Percentiles rank a stretch among this genome's conserved stretches.
These are phyloP conservation scores for Apotomis capreana DNA, from an alignment of 2,888 invertebrate genomes.

Conservation along the genomic window DNA sequence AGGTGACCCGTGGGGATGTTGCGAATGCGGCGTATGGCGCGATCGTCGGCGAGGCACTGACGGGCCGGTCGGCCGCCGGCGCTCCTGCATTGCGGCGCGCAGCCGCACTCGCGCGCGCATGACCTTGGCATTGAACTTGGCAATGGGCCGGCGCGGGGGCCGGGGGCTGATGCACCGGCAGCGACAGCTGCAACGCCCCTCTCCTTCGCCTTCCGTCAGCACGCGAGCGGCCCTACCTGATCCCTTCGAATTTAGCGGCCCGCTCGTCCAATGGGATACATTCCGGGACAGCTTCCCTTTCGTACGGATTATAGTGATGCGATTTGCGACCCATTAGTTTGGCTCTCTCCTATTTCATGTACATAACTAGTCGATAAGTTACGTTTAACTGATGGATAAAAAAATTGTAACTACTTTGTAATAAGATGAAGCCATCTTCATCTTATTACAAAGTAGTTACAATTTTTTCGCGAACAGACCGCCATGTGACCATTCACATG, in stretches of 20 bases:
- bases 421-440: slow-evolving; percentile 41
- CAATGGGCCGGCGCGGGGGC: slow-evolving; percentile 80
- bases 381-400: not conserved
- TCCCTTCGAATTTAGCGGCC: slow-evolving; percentile 54
- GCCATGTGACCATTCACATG: too few species aligned
- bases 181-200: slow-evolving; percentile 79
- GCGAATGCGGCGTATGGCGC: slow-evolving; percentile 70
- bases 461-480: too few species aligned
- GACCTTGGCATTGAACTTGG: slow-evolving; percentile 94
- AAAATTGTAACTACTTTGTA: slow-evolving; percentile 42
- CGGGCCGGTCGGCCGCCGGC: slow-evolving; percentile 70
- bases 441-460: slow-evolving; percentile 42
- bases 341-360: not conserved
- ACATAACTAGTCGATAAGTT: not conserved
- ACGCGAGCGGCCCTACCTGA: slow-evolving; percentile 50
- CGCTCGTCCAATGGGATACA: slow-evolving; percentile 39
- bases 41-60: slow-evolving; percentile 76
- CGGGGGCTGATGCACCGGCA: slow-evolving; percentile 53
- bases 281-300: slow-evolving; percentile 16
- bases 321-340: slow-evolving; percentile 13
- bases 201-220: slow-evolving; percentile 66
- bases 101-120: slow-evolving; percentile 85
- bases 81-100: slow-evolving; percentile 87
- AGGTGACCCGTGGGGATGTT: slow-evolving; percentile 58
- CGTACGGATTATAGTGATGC: slow-evolving; percentile 16